A percentile compares a stretch with the other conserved stretches of the same genome.
Conservation (phyloP, 2,888 invertebrate species). For the Scaptomyza parva region DNA sequence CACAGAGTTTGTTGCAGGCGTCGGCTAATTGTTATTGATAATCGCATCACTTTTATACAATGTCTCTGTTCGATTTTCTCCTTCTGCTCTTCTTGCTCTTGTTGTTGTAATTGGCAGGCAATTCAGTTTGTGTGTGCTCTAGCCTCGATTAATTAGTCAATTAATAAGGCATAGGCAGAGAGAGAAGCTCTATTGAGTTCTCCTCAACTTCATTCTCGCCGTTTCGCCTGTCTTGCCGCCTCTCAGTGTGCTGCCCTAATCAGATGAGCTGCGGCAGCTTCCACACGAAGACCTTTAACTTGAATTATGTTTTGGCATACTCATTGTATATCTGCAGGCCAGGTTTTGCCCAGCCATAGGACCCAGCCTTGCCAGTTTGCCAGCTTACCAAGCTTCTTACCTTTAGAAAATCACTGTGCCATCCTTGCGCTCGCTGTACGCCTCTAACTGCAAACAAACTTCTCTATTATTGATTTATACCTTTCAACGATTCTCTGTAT, state of each 20-base stretch:
- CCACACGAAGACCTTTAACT: slow-evolving; percentile 67
- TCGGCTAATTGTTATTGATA: slow-evolving; percentile 82
- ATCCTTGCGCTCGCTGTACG: slow-evolving; percentile 52
- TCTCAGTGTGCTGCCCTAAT: slow-evolving; percentile 45
- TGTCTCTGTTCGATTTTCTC: slow-evolving; percentile 54
- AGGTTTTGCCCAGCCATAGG: background rate
- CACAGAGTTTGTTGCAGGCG: slow-evolving; percentile 52
- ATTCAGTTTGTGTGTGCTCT: slow-evolving; percentile 15
- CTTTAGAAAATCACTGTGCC: slow-evolving; percentile 67
- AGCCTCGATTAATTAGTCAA: slow-evolving; percentile 73
- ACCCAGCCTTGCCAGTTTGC: slow-evolving; percentile 6
- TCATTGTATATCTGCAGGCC: slow-evolving; percentile 69
- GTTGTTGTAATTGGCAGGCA: slow-evolving; percentile 29
- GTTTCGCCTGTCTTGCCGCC: background rate
- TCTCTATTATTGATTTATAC: slow-evolving; percentile 84
- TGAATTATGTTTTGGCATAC: slow-evolving; percentile 81
- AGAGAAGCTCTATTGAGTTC: slow-evolving; percentile 10
- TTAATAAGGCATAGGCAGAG: slow-evolving; percentile 66
- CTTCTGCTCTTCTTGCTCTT: no score
- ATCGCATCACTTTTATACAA: slow-evolving; percentile 55
- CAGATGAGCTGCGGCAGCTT: slow-evolving; percentile 67
- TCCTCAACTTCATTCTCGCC: background rate
- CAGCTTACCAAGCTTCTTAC: background rate
- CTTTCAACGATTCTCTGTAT: slow-evolving; percentile 85
- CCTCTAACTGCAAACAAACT: slow-evolving; percentile 77